Percentiles rank a stretch among this genome's conserved stretches.
Conservation (phyloP, 1,140 invertebrate species). For the Drosophila sechellia region DNA sequence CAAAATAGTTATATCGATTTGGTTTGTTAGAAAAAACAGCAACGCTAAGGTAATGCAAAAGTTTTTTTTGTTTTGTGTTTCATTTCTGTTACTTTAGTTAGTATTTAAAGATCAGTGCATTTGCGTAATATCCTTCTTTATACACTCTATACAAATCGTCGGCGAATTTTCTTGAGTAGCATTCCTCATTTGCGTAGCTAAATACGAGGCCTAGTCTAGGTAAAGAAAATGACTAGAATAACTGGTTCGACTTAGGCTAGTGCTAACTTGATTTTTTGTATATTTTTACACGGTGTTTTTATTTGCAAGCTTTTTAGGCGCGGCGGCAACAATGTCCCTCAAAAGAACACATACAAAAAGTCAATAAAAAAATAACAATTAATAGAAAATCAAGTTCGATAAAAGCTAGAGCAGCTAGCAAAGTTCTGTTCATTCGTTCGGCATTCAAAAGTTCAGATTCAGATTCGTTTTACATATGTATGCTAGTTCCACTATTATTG, state of each 20-base stretch:
- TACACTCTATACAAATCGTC: constrained; percentile 61
- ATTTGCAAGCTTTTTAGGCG: constrained; percentile 70
- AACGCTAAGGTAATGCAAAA: constrained; percentile 55
- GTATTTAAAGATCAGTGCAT: constrained; percentile 64
- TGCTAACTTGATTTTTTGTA: constrained; percentile 36
- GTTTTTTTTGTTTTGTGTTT: constrained; percentile 17
- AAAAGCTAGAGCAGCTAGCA: constrained; percentile 69
- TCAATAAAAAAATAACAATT: constrained; percentile 30
- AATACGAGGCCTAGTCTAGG: constrained; percentile 58
- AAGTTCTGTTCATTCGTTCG: constrained; percentile 48
- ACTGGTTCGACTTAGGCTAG: constrained; percentile 61
- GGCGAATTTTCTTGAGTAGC: constrained; percentile 43
- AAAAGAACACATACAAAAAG: constrained; percentile 48
- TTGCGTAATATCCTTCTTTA: constrained; percentile 53
- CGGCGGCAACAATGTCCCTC: constrained; percentile 82
- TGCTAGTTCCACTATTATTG: constrained; percentile 60
- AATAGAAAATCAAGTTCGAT: constrained; percentile 42
- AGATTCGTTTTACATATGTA: constrained; percentile 10
- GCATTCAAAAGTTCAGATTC: constrained; percentile 24
- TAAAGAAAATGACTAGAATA: constrained; percentile 66
- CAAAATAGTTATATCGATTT: constrained; percentile 63
- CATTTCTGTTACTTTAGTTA: constrained; percentile 36
- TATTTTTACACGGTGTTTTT: constrained; percentile 64
- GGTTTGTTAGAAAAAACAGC: constrained; percentile 56
- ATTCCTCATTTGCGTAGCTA: constrained; percentile 57